phyloP scores from a whole-genome alignment of 2,113 vertebrate genomes.

The Australoheros scitulus region DNA sequence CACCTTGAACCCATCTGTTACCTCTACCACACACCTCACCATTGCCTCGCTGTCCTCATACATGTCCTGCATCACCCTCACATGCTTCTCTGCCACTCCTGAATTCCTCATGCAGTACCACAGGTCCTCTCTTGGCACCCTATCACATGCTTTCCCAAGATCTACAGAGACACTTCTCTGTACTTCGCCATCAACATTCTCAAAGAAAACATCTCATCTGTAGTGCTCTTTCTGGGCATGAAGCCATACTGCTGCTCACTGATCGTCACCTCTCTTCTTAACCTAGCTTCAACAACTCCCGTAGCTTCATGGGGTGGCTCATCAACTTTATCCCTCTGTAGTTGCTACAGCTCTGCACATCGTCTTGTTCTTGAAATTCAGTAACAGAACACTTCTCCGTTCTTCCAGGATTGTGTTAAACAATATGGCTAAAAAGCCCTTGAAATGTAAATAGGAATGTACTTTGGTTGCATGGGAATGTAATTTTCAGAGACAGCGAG shows the following conservation, averaged over 20 bases:
- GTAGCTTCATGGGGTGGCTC: not conserved
- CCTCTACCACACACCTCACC: not conserved
- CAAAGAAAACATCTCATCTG: not conserved
- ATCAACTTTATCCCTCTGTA: not conserved
- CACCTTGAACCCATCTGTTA: not conserved
- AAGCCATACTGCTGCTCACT: not conserved
- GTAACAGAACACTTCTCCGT: not conserved
- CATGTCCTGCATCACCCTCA: not conserved
- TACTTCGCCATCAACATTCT: not conserved
- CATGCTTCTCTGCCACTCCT: not conserved
- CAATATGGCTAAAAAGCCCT: not conserved
- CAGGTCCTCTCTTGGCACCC: not conserved
- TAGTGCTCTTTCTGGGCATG: not conserved
- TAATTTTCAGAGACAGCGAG: not conserved
- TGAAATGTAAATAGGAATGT: not conserved
- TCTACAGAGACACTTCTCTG: not conserved
- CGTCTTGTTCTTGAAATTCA: not conserved
- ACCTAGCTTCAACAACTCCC: not conserved
- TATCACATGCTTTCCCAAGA: not conserved
- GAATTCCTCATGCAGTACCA: not conserved
- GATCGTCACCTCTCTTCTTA: slow-evolving; percentile 1
- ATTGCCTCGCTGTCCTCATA: not conserved
- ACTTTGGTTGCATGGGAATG: not conserved
- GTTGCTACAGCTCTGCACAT: not conserved
- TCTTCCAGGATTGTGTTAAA: not conserved